Percentiles rank a stretch among this genome's conserved stretches.
These are phyloP conservation scores for Poicephalus meyeri DNA, from an alignment of 2,113 vertebrate species.

Conservation along the genomic window DNA sequence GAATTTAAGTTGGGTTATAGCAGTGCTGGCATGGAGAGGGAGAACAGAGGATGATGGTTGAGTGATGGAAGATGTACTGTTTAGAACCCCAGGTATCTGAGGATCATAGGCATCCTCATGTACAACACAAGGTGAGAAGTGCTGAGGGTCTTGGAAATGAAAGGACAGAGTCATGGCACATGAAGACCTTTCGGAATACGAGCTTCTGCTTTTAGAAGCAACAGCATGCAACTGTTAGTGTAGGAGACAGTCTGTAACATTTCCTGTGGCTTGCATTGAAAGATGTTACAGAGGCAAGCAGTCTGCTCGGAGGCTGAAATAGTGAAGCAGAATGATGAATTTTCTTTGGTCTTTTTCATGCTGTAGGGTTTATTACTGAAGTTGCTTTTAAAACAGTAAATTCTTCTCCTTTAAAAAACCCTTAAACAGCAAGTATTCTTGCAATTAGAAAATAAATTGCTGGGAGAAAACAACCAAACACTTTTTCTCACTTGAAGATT, in stretches of 20 bases:
- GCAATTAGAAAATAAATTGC: not conserved
- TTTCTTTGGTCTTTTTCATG: not conserved
- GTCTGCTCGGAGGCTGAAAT: not conserved
- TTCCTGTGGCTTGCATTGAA: not conserved
- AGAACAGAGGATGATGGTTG: not conserved
- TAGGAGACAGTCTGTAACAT: not conserved
- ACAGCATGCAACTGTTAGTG: not conserved
- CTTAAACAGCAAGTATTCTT: not conserved
- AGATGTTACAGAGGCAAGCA: not conserved
- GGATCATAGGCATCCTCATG: not conserved
- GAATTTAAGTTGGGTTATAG: not conserved
- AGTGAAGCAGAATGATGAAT: not conserved
- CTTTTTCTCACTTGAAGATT: not conserved
- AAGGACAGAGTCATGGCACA: not conserved
- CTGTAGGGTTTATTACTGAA: not conserved
- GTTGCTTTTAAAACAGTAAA: not conserved
- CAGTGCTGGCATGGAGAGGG: not conserved
- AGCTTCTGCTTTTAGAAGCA: not conserved
- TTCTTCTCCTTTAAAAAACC: not conserved
- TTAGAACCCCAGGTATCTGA: not conserved
- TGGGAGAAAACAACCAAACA: accelerated
- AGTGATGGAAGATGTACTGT: not conserved
- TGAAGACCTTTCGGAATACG: not conserved
- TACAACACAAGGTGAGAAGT: not conserved
- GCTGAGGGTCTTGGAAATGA: not conserved